Evolutionary conservation across 2,113 vertebrate species (phyloP).

Genomic region (Bufo bufo): DNA sequence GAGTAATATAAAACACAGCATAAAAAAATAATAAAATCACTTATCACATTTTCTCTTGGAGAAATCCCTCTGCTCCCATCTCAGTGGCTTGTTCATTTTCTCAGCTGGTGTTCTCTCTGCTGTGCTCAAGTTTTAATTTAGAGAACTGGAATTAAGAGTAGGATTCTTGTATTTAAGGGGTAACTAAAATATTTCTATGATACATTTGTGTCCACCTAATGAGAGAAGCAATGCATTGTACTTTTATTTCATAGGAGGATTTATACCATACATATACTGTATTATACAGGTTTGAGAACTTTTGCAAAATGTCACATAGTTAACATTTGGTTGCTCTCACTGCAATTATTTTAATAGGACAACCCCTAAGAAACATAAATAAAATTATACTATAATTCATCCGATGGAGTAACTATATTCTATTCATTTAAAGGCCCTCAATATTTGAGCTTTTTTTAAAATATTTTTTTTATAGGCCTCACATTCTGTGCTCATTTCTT

Average conservation of each 20-base stretch:
- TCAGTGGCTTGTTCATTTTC: constrained; percentile 26
- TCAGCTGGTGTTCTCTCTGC: background rate
- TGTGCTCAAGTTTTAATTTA: constrained; percentile 29
- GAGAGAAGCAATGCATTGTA: background rate
- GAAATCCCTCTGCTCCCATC: constrained; percentile 30
- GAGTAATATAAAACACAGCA: constrained; percentile 31
- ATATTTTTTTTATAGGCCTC: no score
- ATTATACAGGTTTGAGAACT: background rate
- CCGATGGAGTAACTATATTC: background rate
- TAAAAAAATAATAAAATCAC: constrained; percentile 45
- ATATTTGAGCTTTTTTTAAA: no score
- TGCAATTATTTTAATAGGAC: background rate
- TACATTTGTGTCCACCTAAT: background rate
- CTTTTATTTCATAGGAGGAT: background rate
- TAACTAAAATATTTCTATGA: background rate
- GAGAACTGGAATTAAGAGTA: background rate
- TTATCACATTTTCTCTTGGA: constrained; percentile 30
- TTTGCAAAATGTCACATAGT: background rate
- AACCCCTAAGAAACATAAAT: background rate
- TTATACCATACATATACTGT: background rate
- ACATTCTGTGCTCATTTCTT: no score
- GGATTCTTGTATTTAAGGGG: background rate
- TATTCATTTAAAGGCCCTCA: no score
- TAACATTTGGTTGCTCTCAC: background rate
- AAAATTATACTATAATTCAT: background rate